phyloP scores from a whole-genome alignment of 2,113 vertebrate genomes.

The Gnathonemus longibarbis region DNA sequence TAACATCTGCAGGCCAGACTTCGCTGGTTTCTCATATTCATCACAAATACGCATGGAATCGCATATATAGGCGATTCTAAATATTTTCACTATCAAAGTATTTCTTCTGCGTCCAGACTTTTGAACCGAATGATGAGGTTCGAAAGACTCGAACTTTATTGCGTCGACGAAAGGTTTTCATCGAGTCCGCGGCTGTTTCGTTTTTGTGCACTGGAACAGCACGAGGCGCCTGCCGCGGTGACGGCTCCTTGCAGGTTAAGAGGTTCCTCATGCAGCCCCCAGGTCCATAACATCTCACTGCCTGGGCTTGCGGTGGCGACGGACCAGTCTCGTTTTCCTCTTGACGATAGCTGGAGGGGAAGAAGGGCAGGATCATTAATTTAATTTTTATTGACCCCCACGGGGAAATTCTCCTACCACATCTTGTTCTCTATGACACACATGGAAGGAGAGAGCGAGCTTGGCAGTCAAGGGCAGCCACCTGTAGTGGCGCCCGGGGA shows the following conservation, averaged over 20 bases:
- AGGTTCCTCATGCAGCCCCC: background rate
- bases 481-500: background rate
- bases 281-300: slow-evolving; percentile 29
- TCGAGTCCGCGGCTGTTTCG: background rate
- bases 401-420: background rate
- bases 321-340: slow-evolving; percentile 40
- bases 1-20: background rate
- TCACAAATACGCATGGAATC: background rate
- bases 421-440: background rate
- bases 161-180: background rate
- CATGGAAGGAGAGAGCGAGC: background rate
- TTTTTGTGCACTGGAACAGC: background rate
- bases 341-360: slow-evolving; percentile 35
- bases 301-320: slow-evolving; percentile 43
- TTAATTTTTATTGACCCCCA: background rate
- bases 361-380: background rate
- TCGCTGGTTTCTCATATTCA: background rate
- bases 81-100: slow-evolving; percentile 1
- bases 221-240: background rate
- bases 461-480: background rate
- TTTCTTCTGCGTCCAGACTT: background rate
- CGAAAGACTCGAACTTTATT: background rate
- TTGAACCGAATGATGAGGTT: background rate
- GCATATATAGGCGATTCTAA: background rate
- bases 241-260: background rate